Base-by-base conservation (phyloP, 2,888 invertebrate species). In the Nebria brevicollis region DNA sequence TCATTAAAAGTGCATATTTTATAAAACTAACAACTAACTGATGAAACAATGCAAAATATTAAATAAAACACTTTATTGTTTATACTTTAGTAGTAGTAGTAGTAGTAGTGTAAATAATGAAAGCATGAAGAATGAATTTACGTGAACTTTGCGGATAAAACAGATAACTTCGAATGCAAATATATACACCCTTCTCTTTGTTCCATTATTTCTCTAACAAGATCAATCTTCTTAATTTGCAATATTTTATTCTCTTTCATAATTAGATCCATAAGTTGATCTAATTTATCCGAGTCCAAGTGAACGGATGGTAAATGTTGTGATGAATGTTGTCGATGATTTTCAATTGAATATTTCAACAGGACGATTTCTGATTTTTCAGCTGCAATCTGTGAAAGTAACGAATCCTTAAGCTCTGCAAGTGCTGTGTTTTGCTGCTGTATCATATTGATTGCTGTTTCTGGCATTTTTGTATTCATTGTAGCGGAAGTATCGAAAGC, bases 341-440 rank as follows among this genome's bases (percentile, higher is more conserved):
- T 81, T 25, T 75, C 77, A 6, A 81, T 73, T 41, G 76, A 81
- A 65, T 77, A 81, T 81, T 85, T 86, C 25, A 88, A 83, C 26
- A 82, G 78, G 11, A 83, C 92, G 13, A 95, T 93, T 89, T 95
- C 95, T 66, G 93, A 92, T 84, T 92, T 93, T 88, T 96, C 96
- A 0, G 92, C 91, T 86, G 93, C 92, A 77, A 96, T 94, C 86
- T 94, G 93, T 0, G 92, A 92, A 86, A 93, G 93, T 11, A 96
- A 88, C 73, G 93, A 90, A 0, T 93, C 92, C 84, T 95, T 94
- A 85, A 96, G 90, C 83, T 93, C 93, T 42, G 94, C 87, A 82
- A 94, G 90, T 84, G 93, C 93, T 1, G 92, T 92, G 84, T 93
- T 93, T 87, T 94, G 94, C n/a, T 93, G 88, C 86, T 94, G 93